Evolutionary conservation across 2,888 invertebrate species (phyloP), one percentile per base, ranked within the genome.

Genomic region (Drosophila neonasuta): DNA sequence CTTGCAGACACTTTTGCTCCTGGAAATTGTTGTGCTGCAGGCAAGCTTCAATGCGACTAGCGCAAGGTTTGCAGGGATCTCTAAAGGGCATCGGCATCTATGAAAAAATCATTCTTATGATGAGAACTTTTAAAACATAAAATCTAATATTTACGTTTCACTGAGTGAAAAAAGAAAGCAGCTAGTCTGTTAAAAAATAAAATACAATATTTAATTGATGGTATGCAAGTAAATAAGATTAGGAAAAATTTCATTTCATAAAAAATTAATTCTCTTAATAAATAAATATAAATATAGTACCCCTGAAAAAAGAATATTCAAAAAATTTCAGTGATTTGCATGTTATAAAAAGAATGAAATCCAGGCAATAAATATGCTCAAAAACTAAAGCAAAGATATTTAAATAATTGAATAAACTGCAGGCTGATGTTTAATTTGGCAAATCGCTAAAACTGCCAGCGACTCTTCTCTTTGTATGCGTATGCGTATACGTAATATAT

Each of bases 381-480:
- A 9, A 42, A 55, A 49, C 17, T 41, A 7, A 46, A 46, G 17
- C 20, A 7, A 41, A 39, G 17, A 13, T 46, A 45, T 11, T 24
- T 46, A 44, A 52, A 52, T 46, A 36, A 29, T 48, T 20, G 29
- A 34, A 49, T 20, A 54, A 50, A 62, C 36, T 60, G 56, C 54
- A 66, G 55, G 41, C 44, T 49, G 32, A 57, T 57, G 36, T 57
- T 57, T 48, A 52, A 48, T 51, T 55, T 54, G 36, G 55, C 59
- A 72, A 57, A 66, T 68, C 46, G 48, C 45, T 62, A 15, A 49
- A 67, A 58, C 48, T 60, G 49, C 66, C 61, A 24, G 10, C 13
- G 30, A 7, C 6, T 30, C 17, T 49, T 44, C 6, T 30, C 32
- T 49, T 44, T 34, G 17, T 24, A 30, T 46, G 46, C 46, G 17